Base-by-base conservation (phyloP, 2,113 vertebrate genomes). In the Saimiri boliviensis region DNA sequence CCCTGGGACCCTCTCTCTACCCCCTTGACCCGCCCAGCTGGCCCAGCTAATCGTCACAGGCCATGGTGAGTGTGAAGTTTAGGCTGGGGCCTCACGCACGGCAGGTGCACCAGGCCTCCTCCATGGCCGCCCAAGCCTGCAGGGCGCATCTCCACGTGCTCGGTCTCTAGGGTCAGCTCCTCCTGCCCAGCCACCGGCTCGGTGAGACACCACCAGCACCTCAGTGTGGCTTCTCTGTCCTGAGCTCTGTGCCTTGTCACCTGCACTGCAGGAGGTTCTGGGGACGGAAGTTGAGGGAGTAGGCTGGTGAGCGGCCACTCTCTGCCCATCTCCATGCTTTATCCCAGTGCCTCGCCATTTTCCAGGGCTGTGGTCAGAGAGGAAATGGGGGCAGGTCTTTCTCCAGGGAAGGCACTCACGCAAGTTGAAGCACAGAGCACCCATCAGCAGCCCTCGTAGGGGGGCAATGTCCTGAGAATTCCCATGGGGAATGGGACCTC, bases 121-220 rank as follows among this genome's bases (percentile, higher is more conserved):
- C 1, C 54, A 92, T 17, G 0, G 94, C 63, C 0, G 23, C 63
- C 84, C 94, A 95, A 0, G 8, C 81, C 88, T 92, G 56, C 89
- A 94, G 84, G 95, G 27, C 37, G 25, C 3, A 58, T 87, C 89
- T 93, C 86, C 58, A 92, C 47, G 0, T 52, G 35, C 42, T 94
- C 92, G 3, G 30, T 76, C 49, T 96, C 82, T 3, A 70, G 58
- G 12, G 27, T 19, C 56, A 95, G 52, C 74, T 96, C 76, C 70
- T 93, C 60, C 32, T 63, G 5, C 40, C 84, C 45, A 96, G 94
- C 96, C 92, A 92, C 94, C 94, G 94, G 71, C 88, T 97, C 92
- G 94, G 11, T 0, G 40, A 86, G 89, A 96, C 92, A 6, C 68
- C 89, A 92, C 94, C 89, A 92, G 92, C 89, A 94, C 40, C 35